Conservation (phyloP, 2,888 invertebrate species). For the Encarsia formosa region DNA sequence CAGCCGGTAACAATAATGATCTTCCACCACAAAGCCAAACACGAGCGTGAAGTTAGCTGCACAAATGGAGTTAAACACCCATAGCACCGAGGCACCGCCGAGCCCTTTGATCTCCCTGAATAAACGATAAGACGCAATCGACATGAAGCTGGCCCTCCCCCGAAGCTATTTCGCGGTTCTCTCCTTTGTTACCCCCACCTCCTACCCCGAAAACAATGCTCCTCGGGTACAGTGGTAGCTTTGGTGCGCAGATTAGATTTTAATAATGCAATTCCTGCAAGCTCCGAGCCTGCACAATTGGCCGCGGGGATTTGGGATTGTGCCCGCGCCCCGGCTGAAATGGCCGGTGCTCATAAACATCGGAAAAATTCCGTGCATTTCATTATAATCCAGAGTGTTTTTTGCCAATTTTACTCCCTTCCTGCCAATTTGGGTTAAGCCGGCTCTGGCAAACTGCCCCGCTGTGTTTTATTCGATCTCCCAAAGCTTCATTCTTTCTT, state of each 20-base stretch:
- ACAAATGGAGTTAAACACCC: too few species aligned
- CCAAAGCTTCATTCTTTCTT: background rate
- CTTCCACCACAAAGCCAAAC: too few species aligned
- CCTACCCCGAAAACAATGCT: conserved; percentile 14
- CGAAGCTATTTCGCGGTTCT: background rate
- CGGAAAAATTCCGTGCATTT: too few species aligned
- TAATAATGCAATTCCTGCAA: conserved; percentile 46
- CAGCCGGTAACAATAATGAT: too few species aligned
- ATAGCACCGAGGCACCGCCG: too few species aligned
- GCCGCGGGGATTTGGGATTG: too few species aligned
- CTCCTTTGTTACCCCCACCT: background rate
- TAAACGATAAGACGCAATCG: conserved; percentile 22
- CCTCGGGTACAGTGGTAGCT: background rate
- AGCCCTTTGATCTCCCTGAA: too few species aligned
- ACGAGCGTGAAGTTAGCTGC: too few species aligned
- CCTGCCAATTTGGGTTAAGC: conserved; percentile 21
- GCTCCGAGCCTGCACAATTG: conserved; percentile 24
- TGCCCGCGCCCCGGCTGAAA: background rate
- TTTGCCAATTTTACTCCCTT: too few species aligned
- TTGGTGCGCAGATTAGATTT: conserved; percentile 45
- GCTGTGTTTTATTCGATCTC: conserved; percentile 9
- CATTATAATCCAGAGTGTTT: too few species aligned
- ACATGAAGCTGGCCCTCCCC: background rate
- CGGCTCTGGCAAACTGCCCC: conserved; percentile 23
- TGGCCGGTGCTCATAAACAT: conserved; percentile 36